phyloP scores from a whole-genome alignment of 2,113 vertebrate genomes.

The Echinops telfairi region DNA sequence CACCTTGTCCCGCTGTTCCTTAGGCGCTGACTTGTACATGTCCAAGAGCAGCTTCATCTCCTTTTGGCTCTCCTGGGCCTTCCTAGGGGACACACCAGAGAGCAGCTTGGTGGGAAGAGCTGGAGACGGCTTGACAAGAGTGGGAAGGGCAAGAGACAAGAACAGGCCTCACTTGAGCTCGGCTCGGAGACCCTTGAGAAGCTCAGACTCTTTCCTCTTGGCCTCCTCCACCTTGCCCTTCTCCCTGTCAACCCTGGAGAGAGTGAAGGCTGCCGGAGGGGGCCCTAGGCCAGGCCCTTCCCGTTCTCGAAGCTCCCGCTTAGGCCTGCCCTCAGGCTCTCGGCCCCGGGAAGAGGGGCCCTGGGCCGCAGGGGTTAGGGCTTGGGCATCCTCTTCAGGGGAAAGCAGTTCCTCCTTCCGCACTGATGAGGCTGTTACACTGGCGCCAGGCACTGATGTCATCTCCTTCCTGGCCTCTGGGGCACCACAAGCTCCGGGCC shows the following conservation, averaged over 20 bases:
- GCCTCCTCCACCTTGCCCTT: constrained; percentile 91
- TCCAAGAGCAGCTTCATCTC: constrained; percentile 96
- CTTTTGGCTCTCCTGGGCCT: constrained; percentile 96
- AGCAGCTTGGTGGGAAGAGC: neutral
- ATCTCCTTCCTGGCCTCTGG: constrained; percentile 80
- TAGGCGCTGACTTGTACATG: constrained; percentile 97
- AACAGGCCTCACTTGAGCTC: constrained; percentile 91
- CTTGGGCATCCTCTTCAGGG: constrained; percentile 86
- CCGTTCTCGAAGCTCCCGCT: constrained; percentile 82
- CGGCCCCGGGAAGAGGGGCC: constrained; percentile 81
- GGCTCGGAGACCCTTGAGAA: constrained; percentile 92
- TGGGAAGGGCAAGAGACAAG: neutral
- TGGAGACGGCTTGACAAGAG: neutral
- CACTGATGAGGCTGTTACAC: constrained; percentile 81
- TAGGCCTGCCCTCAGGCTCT: constrained; percentile 83
- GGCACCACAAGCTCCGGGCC: constrained; percentile 13
- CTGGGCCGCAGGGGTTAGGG: constrained; percentile 83
- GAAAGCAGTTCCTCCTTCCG: constrained; percentile 90
- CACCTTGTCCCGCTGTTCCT: constrained; percentile 96
- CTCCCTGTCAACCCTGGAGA: constrained; percentile 84
- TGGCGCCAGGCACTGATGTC: constrained; percentile 24
- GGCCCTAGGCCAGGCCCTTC: constrained; percentile 76
- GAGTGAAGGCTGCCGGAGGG: constrained; percentile 73
- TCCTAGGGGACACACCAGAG: constrained; percentile 83
- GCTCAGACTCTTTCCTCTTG: constrained; percentile 94